Evolutionary conservation across 2,797 vertebrate species (phyloP).

Genomic region (Microctenopoma lineatum): DNA sequence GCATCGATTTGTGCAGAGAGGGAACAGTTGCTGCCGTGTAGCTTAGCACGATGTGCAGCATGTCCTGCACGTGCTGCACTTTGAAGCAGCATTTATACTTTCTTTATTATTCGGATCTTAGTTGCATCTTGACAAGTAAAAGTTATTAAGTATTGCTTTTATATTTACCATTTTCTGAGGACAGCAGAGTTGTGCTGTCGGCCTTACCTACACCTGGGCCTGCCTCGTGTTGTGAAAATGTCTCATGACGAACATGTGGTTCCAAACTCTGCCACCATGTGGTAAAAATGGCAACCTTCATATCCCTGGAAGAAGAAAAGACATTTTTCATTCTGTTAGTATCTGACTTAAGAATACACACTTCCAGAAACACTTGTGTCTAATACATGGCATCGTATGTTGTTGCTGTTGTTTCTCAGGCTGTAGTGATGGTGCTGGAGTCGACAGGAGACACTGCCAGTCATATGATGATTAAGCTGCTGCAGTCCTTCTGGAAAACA

Average conservation of each 20-base stretch:
- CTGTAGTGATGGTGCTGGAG: constrained; percentile 90
- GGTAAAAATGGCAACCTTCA: constrained; percentile 12
- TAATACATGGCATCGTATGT: background rate
- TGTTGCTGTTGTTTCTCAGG: constrained; percentile 66
- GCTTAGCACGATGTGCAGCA: no score
- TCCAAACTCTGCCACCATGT: constrained; percentile 53
- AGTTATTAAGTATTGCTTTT: background rate
- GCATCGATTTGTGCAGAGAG: no score
- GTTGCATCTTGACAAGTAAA: no score
- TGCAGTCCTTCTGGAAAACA: constrained; percentile 88
- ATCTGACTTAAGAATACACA: background rate
- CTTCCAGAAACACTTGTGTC: background rate
- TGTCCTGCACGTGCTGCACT: no score
- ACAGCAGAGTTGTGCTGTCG: background rate
- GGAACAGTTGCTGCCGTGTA: no score
- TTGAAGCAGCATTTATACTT: background rate
- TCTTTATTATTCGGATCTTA: no score
- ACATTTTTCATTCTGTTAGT: background rate
- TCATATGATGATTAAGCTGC: constrained; percentile 87
- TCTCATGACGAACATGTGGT: no score
- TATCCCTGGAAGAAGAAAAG: background rate
- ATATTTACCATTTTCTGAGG: background rate
- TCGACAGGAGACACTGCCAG: constrained; percentile 85
- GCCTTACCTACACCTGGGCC: background rate
- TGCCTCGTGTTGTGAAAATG: background rate